Conservation (phyloP, 2,888 invertebrate species). For the Drosophila neotestacea region DNA sequence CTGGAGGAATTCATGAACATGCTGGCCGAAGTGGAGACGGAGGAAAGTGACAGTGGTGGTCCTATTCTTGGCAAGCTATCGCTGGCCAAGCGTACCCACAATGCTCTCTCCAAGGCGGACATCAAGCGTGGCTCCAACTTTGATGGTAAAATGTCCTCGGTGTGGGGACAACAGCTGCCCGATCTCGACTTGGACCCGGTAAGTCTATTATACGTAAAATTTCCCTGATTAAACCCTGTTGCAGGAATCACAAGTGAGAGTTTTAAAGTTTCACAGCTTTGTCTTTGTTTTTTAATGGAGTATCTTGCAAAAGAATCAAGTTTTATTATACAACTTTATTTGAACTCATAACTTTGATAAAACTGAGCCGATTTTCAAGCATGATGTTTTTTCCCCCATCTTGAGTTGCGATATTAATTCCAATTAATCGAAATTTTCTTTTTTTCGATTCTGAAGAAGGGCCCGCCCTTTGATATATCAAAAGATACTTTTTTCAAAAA, state of each 20-base stretch:
- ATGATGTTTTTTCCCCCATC: too few species aligned
- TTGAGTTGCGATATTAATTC: too few species aligned
- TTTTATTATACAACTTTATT: too few species aligned
- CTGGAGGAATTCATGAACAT: constrained; percentile 84
- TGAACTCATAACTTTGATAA: too few species aligned
- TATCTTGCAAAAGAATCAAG: too few species aligned
- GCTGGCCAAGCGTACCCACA: constrained; percentile 89
- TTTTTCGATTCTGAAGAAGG: too few species aligned
- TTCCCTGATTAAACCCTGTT: background rate
- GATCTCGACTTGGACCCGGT: constrained; percentile 66
- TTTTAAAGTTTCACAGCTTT: too few species aligned
- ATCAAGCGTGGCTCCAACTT: constrained; percentile 66
- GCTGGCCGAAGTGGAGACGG: constrained; percentile 84
- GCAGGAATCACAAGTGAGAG: constrained; percentile 39
- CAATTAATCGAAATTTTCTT: too few species aligned
- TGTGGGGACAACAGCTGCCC: constrained; percentile 71
- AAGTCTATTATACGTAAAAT: constrained; percentile 10
- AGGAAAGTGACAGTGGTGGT: constrained; percentile 86
- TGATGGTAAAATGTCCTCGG: constrained; percentile 66
- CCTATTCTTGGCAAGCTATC: constrained; percentile 89
- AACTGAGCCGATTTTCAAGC: too few species aligned
- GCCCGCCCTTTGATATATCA: too few species aligned
- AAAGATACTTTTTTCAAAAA: too few species aligned
- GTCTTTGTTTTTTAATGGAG: too few species aligned
- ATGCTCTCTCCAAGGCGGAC: constrained; percentile 85